Conservation (phyloP, 2,113 vertebrate species). For the Mastomys natalensis region DNA sequence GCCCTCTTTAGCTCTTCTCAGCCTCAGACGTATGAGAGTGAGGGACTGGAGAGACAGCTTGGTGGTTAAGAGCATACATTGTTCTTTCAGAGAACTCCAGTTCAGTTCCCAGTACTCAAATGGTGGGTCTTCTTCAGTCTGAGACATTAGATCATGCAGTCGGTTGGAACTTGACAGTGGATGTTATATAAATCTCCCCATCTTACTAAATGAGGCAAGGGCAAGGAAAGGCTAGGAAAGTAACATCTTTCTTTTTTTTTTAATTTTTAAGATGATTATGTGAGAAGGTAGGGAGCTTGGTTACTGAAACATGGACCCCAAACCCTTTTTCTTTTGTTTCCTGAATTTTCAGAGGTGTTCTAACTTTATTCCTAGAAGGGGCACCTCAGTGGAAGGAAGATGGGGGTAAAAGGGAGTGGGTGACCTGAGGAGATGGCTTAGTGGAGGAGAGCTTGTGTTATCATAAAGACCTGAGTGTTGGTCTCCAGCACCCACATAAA, state of each 20-base stretch:
- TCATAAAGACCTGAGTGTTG: background rate
- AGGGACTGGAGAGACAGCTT: too few relatives aligned
- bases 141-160: background rate
- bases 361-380: background rate
- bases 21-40: background rate
- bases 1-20: background rate
- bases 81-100: too few relatives aligned
- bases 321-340: background rate
- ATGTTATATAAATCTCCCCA: background rate
- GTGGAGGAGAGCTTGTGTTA: background rate
- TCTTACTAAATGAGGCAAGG: background rate
- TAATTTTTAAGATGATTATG: background rate
- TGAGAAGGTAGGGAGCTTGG: background rate
- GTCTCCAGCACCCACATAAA: background rate
- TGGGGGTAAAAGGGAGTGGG: background rate
- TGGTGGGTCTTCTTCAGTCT: background rate
- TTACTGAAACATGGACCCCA: background rate
- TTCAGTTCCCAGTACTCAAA: too few relatives aligned
- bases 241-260: background rate
- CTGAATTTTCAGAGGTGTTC: background rate
- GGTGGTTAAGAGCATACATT: too few relatives aligned
- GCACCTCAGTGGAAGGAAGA: background rate
- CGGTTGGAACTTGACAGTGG: background rate
- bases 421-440: background rate
- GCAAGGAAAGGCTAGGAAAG: background rate